Evolutionary conservation across 2,797 vertebrate species (phyloP), one percentile per base, ranked within the genome.

Genomic region (Melanotaenia pygmaea): DNA sequence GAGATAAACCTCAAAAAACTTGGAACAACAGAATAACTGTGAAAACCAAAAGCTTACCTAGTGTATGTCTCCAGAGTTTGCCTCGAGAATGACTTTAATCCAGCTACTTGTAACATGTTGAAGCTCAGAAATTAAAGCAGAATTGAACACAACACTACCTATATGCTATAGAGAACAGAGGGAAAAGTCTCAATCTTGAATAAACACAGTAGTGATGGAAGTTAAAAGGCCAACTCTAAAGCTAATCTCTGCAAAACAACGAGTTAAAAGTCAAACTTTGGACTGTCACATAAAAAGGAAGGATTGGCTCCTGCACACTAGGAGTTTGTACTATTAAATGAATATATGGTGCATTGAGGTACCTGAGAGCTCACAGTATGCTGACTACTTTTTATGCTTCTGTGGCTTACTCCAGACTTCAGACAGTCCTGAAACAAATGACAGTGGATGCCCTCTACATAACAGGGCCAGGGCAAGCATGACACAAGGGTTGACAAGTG

Each of bases 401-500:
- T 81, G 84, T 82, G 86, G 85, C 87, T 88, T 77, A 87, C 74
- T 90, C 66, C 83, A 90, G 47, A 50, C 88, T 94, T 94, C 86
- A 77, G 86, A 85, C 81, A 85, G 89, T 90, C 85, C 86, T 82
- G 89, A 89, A 91, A 94, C 91, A 94, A 95, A 95, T 95, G 91
- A 91, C 90, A 90, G 82, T 89, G 90, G 85, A 86, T 93, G 93
- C 93, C 91, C 92, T 91, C 86, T 90, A 93, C 90, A 93, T 90
- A 93, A 92, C 91, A 92, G 87, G 89, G 88, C 84, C 91, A 91
- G 92, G 91, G 88, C 90, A 92, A 91, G 93, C 92, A 89, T 89
- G 94, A 94, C 82, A 86, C 89, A 91, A 86, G 88, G 83, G 86
- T 91, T 95, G 93, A 95, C 94, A 94, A 92, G 74, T 92, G 93